These are phyloP conservation scores for Crepidodera aurea DNA, from an alignment of 2,888 invertebrate species.

Conservation along the genomic window DNA sequence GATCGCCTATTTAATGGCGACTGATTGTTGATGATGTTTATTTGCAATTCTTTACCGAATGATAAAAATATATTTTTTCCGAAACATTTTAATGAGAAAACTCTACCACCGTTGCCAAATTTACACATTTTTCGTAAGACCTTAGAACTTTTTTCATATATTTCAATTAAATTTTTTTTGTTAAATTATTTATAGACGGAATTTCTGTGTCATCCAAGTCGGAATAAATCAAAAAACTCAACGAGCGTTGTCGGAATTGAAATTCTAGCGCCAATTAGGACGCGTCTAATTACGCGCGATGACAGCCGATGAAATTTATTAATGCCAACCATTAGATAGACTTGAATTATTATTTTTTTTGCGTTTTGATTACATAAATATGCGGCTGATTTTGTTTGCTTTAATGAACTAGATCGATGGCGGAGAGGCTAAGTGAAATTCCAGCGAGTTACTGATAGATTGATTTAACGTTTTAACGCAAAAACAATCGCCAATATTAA, in stretches of 20 bases:
- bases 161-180: no score
- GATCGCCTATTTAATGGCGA: no score
- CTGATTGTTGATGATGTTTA: no score
- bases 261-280: constrained; percentile 17
- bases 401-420: background rate
- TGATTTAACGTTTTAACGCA: background rate
- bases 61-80: no score
- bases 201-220: background rate
- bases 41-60: no score
- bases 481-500: background rate
- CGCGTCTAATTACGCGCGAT: constrained; percentile 7
- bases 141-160: no score
- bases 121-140: no score
- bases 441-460: background rate
- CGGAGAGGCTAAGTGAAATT: background rate
- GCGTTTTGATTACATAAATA: constrained; percentile 4
- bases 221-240: background rate
- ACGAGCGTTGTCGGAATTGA: constrained; percentile 1
- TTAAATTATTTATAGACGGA: no score
- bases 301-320: constrained; percentile 11
- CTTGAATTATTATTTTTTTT: background rate
- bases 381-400: constrained; percentile 12
- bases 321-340: background rate
- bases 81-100: no score
- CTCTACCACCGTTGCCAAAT: no score